These are phyloP conservation scores for Chironomus striatipennis DNA, from an alignment of 1,140 invertebrate species.

Conservation along the genomic window DNA sequence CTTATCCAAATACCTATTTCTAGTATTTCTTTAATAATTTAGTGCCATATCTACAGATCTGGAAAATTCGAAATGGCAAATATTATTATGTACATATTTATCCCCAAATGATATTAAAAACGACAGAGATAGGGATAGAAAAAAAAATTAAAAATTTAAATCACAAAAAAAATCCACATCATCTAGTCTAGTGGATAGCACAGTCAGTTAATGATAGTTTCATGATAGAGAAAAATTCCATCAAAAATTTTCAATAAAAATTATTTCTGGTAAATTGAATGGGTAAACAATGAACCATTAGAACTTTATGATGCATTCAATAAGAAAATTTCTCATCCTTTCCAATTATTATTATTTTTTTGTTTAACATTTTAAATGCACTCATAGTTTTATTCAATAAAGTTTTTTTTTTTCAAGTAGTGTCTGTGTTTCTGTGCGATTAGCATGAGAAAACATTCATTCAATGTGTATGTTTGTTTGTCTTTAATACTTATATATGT, in stretches of 20 bases:
- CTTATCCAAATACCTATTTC: too few relatives aligned
- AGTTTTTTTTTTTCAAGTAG: not conserved
- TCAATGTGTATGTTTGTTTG: too few relatives aligned
- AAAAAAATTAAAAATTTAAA: not conserved
- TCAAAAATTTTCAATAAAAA: conserved; percentile 5
- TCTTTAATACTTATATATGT: too few relatives aligned
- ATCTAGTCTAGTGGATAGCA: not conserved
- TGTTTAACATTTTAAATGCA: not conserved
- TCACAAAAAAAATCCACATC: not conserved
- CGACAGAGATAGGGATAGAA: not conserved
- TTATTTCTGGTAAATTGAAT: conserved; percentile 1
- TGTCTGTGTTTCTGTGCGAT: not conserved
- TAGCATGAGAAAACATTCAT: not conserved
- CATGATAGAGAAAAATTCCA: not conserved
- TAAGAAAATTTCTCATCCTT: not conserved
- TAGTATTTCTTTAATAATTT: too few relatives aligned
- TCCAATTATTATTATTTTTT: not conserved
- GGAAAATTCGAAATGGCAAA: too few relatives aligned
- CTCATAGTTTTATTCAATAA: not conserved
- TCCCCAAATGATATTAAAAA: too few relatives aligned
- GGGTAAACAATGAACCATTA: conserved; percentile 20
- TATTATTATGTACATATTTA: too few relatives aligned
- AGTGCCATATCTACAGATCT: too few relatives aligned
- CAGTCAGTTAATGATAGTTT: not conserved
- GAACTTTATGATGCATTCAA: not conserved